A percentile compares a stretch with the other conserved stretches of the same genome.
Conservation (phyloP, 2,113 vertebrate genomes). For the Notarius quadriscutis region DNA sequence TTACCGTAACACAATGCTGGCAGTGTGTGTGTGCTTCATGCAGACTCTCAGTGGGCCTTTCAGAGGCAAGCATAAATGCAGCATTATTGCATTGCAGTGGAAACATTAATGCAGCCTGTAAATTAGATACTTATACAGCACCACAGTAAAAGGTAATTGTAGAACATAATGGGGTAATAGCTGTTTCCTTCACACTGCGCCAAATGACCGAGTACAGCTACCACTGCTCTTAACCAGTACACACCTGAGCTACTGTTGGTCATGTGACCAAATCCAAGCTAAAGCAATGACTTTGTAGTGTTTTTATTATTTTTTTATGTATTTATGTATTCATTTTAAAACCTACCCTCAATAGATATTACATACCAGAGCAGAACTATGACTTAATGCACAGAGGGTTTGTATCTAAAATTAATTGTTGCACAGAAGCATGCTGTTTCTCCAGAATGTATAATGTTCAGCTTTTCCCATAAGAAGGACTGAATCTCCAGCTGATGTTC, state of each 20-base stretch:
- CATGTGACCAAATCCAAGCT: conserved; percentile 20
- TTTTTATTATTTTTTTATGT: background rate
- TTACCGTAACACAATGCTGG: conserved; percentile 31
- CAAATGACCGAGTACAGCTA: conserved; percentile 57
- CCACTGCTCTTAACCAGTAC: conserved; percentile 58
- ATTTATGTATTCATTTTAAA: background rate
- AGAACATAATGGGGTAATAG: conserved; percentile 63
- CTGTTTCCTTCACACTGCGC: conserved; percentile 66
- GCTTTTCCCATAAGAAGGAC: conserved; percentile 1
- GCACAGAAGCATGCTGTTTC: background rate
- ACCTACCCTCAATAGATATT: background rate
- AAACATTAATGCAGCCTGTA: conserved; percentile 70
- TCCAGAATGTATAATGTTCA: background rate
- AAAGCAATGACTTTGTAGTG: background rate
- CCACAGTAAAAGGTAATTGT: conserved; percentile 58
- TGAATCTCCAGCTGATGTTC: background rate
- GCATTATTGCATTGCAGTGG: conserved; percentile 68
- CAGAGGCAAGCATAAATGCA: conserved; percentile 59
- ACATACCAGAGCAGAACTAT: background rate
- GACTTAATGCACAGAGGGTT: background rate
- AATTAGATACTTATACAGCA: conserved; percentile 65
- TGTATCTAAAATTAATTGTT: background rate
- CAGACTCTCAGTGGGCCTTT: conserved; percentile 20
- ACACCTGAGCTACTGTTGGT: conserved; percentile 57
- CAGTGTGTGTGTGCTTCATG: conserved; percentile 40